Evolutionary conservation across 2,888 invertebrate genomes (phyloP).

Genomic region (Lepidocyrtinus sp.): DNA sequence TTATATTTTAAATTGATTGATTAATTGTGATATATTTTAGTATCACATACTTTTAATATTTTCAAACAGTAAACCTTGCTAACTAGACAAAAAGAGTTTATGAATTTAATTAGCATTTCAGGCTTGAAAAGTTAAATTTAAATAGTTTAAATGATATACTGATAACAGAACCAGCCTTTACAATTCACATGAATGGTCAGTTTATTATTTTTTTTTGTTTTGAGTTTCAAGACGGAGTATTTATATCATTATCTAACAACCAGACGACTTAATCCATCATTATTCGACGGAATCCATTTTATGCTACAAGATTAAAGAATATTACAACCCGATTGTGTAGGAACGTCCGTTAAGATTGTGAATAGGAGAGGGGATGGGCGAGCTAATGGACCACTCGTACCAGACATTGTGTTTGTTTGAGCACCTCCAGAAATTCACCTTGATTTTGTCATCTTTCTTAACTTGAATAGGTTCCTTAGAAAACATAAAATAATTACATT

Average conservation of each 20-base stretch:
- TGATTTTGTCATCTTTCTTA: conserved; percentile 80
- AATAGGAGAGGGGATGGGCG: conserved; percentile 77
- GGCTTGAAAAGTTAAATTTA: too few relatives aligned
- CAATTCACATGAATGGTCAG: background rate
- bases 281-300: background rate
- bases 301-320: conserved; percentile 1
- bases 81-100: too few relatives aligned
- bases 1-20: too few relatives aligned
- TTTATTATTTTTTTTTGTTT: background rate
- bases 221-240: background rate
- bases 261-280: conserved; percentile 72
- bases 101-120: too few relatives aligned
- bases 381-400: conserved; percentile 93
- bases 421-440: conserved; percentile 90
- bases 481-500: background rate
- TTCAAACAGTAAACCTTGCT: too few relatives aligned
- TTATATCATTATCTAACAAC: background rate
- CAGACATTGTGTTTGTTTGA: conserved; percentile 87
- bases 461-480: conserved; percentile 82
- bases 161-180: too few relatives aligned
- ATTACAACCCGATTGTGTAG: conserved; percentile 79
- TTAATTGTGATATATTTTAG: too few relatives aligned
- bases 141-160: too few relatives aligned
- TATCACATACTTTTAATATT: too few relatives aligned
- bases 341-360: conserved; percentile 84